Conservation (phyloP, 1,140 invertebrate species). For the Varroa destructor region DNA sequence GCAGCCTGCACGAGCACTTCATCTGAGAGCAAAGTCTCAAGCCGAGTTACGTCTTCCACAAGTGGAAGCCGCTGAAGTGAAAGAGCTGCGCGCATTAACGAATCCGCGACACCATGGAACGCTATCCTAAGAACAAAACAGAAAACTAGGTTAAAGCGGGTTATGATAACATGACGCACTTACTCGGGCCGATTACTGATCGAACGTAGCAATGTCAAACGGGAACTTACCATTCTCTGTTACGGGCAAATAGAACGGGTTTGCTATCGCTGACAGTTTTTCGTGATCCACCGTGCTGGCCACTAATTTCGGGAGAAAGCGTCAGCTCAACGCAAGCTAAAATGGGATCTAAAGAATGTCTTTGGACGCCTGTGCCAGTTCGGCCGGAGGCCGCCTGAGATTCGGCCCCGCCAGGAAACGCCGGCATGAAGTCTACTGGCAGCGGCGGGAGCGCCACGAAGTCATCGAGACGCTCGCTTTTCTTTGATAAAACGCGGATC, state of each 20-base stretch:
- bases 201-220: not conserved
- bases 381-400: not conserved
- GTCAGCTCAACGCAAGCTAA: not conserved
- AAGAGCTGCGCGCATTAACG: slow-evolving; percentile 4
- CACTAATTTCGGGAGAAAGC: not conserved
- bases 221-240: slow-evolving; percentile 22
- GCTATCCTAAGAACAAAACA: slow-evolving; percentile 10
- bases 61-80: not conserved
- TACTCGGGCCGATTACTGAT: not conserved
- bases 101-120: not conserved
- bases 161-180: not conserved
- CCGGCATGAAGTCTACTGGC: not conserved
- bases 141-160: not conserved
- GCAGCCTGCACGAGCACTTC: not conserved
- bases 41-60: not conserved
- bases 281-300: not conserved
- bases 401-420: too few species aligned
- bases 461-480: slow-evolving; percentile 5
- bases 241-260: not conserved
- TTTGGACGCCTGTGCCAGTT: not conserved
- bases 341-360: not conserved
- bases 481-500: slow-evolving; percentile 8
- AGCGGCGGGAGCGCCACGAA: not conserved
- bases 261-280: not conserved
- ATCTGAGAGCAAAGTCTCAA: slow-evolving; percentile 4